Conservation (phyloP, 2,797 vertebrate genomes). For the Lepus townsendii region DNA sequence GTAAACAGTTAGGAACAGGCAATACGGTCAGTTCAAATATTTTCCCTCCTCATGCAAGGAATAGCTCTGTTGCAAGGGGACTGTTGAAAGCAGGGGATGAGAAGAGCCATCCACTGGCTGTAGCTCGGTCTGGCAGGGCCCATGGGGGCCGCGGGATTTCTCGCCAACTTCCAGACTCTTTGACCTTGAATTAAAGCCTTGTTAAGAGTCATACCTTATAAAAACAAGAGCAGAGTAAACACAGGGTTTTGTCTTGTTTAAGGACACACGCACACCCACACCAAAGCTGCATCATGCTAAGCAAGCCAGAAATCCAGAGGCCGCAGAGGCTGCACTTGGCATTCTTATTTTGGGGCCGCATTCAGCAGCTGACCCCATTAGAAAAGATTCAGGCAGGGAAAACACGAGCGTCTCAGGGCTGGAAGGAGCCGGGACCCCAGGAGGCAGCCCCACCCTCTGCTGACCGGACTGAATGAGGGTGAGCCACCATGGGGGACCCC, state of each 20-base stretch:
- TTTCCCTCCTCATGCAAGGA: slow-evolving; percentile 57
- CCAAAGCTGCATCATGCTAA: slow-evolving; percentile 59
- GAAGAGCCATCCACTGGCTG: slow-evolving; percentile 42
- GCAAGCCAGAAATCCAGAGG: slow-evolving; percentile 37
- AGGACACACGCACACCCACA: background rate
- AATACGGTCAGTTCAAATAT: slow-evolving; percentile 21
- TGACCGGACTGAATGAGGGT: background rate
- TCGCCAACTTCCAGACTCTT: slow-evolving; percentile 50
- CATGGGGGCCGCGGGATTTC: slow-evolving; percentile 14
- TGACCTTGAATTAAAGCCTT: slow-evolving; percentile 78
- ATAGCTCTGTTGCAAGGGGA: slow-evolving; percentile 57
- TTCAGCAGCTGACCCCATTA: slow-evolving; percentile 39
- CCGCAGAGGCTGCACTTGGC: slow-evolving; percentile 29
- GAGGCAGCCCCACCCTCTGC: background rate
- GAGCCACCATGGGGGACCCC: background rate
- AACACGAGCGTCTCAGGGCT: background rate
- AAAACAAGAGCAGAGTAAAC: slow-evolving; percentile 77
- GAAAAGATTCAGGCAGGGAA: slow-evolving; percentile 6
- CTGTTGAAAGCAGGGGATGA: slow-evolving; percentile 35
- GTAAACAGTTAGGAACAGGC: slow-evolving; percentile 66
- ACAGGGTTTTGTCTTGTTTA: background rate
- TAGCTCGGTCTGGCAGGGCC: slow-evolving; percentile 21
- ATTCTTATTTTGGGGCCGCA: background rate
- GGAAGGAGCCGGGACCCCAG: background rate
- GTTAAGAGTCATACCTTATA: slow-evolving; percentile 67